Evolutionary conservation across 2,797 vertebrate genomes (phyloP), one percentile per base, ranked within the genome.

Genomic region (Urophycis tenuis): DNA sequence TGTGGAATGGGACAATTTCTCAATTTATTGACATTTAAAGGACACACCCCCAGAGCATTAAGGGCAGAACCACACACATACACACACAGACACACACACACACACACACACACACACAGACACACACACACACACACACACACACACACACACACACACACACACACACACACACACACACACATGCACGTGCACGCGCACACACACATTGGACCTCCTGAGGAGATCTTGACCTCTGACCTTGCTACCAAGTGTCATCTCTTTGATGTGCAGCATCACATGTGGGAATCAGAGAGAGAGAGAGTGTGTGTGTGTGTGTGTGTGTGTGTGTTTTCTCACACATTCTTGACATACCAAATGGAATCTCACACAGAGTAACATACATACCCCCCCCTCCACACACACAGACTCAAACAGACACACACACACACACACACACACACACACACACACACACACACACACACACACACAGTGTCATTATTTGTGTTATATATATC

Each of bases 261-360:
- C 45, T 53, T 53, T 53, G 45, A 53, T 53, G 45, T 53, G 45
- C 45, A 53, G 45, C 45, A 53, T 60, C 32, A 72, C 71, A 22
- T 35, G 19, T 34, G 31, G 33, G 32, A 35, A 3, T 19, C 15
- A 72, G 17, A 72, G 71, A 72, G 71, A 72, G 33, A 72, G 15
- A 72, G 71, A 33, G 36, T 39, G 11, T 39, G 70, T 9, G 70
- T 31, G 70, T 31, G 45, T 6, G 19, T 19, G 19, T 19, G 45
- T 53, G 45, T 4, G 45, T 4, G 45, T 53, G 45, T 53, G 45
- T 53, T 60, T 60, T 60, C 53, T 60, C 53, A 60, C 53, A 60
- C 53, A 60, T 60, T 60, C 53, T 81, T 85, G 64, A 81, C 80
- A 87, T 89, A 77, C 81, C 81, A 77, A 77, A 75, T 67, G 74